Evolutionary conservation across 2,797 vertebrate genomes (phyloP).

Genomic region (Loriculus beryllinus): DNA sequence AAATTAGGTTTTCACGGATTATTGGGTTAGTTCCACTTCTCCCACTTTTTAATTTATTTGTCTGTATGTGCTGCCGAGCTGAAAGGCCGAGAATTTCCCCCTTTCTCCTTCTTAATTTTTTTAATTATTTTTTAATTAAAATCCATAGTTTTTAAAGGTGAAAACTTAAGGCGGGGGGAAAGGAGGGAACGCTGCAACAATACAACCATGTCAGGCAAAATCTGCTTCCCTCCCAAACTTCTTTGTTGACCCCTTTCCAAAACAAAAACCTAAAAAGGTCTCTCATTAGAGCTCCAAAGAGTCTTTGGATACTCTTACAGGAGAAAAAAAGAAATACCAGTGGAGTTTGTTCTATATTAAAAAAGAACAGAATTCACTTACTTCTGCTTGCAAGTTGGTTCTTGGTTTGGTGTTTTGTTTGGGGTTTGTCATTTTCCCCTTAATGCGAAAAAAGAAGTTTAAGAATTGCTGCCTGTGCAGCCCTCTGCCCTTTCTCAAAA

Average conservation of each 20-base stretch:
- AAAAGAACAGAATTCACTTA: conserved; percentile 12
- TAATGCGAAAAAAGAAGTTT: conserved; percentile 7
- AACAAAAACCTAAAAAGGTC: conserved; percentile 11
- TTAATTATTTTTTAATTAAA: conserved; percentile 76
- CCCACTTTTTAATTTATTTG: conserved; percentile 85
- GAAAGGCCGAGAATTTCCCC: conserved; percentile 68
- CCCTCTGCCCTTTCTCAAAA: conserved; percentile 30
- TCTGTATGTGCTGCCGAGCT: conserved; percentile 80
- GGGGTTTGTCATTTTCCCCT: neutral
- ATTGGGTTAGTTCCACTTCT: conserved; percentile 86
- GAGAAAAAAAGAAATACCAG: neutral
- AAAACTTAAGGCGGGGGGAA: conserved; percentile 41
- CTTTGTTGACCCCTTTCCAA: conserved; percentile 23
- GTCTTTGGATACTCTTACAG: neutral
- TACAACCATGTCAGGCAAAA: conserved; percentile 39
- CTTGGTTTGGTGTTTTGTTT: neutral
- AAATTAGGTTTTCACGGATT: conserved; percentile 86
- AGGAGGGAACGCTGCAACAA: conserved; percentile 8
- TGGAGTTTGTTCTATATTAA: neutral
- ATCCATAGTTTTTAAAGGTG: conserved; percentile 74
- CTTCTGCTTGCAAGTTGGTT: neutral
- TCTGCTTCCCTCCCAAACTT: conserved; percentile 18
- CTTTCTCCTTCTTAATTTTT: neutral
- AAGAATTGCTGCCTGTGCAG: neutral
- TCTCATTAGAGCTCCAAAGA: conserved; percentile 1